These are phyloP conservation scores for Nettapus auritus DNA, from an alignment of 2,113 vertebrate species.

Conservation along the genomic window DNA sequence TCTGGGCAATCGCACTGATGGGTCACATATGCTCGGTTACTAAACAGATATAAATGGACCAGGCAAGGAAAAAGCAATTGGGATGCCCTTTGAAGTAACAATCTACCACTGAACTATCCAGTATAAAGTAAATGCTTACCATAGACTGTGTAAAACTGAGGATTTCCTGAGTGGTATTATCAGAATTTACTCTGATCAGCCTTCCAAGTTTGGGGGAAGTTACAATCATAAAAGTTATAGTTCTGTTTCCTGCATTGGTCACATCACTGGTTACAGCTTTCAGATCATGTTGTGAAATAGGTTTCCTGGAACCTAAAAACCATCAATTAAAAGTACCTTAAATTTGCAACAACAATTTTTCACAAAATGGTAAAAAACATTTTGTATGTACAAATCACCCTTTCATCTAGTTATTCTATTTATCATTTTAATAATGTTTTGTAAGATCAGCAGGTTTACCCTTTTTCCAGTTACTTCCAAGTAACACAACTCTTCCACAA, in stretches of 20 bases:
- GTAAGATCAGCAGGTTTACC: background rate
- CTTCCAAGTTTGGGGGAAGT: constrained; percentile 83
- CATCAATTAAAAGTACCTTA: background rate
- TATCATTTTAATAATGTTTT: background rate
- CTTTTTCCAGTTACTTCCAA: background rate
- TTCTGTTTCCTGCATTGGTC: constrained; percentile 77
- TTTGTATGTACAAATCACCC: background rate
- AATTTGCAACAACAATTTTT: background rate
- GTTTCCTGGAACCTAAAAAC: constrained; percentile 79
- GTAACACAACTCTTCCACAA: background rate
- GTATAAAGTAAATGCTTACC: constrained; percentile 77
- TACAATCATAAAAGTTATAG: constrained; percentile 79
- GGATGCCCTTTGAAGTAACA: background rate
- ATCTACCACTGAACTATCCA: background rate
- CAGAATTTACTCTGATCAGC: constrained; percentile 74
- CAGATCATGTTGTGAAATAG: constrained; percentile 81
- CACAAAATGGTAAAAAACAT: background rate
- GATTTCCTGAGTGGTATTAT: constrained; percentile 79
- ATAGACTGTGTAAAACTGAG: constrained; percentile 87
- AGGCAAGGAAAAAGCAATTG: background rate
- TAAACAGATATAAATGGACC: background rate
- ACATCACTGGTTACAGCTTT: constrained; percentile 86
- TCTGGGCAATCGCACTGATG: background rate
- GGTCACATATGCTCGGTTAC: background rate
- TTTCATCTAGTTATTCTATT: background rate